Percentiles rank a stretch among this genome's conserved stretches.
Conservation (phyloP, 92 coral and sea anemone genomes). For the Bergia sp. region DNA sequence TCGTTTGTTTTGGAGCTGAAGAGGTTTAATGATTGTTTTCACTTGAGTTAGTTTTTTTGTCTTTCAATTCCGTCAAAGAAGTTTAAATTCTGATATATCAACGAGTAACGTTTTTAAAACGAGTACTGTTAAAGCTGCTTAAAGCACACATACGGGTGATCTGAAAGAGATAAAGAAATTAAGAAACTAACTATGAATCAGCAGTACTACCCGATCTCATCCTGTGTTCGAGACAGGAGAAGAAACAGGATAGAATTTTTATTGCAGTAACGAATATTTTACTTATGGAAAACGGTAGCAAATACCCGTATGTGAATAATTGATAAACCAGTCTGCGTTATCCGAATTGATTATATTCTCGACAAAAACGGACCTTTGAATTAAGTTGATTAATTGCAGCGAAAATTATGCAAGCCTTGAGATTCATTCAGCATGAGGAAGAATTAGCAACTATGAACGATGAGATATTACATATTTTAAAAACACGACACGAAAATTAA, state of each 20-base stretch:
- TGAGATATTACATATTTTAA: too few species aligned
- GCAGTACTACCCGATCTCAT: background rate
- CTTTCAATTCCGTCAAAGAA: background rate
- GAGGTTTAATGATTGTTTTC: too few species aligned
- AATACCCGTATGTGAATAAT: background rate
- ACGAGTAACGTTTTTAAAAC: background rate
- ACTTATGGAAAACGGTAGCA: background rate
- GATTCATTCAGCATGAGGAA: background rate
- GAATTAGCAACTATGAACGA: background rate
- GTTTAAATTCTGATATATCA: background rate
- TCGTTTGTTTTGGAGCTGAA: background rate
- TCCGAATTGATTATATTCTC: too few species aligned
- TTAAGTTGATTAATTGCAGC: background rate
- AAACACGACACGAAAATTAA: too few species aligned
- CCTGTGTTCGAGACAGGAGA: background rate
- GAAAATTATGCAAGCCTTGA: too few species aligned
- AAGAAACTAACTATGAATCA: background rate
- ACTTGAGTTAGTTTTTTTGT: background rate
- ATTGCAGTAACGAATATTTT: too few species aligned
- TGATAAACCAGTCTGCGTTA: background rate
- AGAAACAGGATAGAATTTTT: background rate
- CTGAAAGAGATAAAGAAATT: background rate
- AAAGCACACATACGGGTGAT: background rate
- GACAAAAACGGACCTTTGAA: background rate
- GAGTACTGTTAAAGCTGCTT: background rate